These are phyloP conservation scores for Andrena minutula DNA, from an alignment of 2,888 invertebrate species.

Conservation along the genomic window DNA sequence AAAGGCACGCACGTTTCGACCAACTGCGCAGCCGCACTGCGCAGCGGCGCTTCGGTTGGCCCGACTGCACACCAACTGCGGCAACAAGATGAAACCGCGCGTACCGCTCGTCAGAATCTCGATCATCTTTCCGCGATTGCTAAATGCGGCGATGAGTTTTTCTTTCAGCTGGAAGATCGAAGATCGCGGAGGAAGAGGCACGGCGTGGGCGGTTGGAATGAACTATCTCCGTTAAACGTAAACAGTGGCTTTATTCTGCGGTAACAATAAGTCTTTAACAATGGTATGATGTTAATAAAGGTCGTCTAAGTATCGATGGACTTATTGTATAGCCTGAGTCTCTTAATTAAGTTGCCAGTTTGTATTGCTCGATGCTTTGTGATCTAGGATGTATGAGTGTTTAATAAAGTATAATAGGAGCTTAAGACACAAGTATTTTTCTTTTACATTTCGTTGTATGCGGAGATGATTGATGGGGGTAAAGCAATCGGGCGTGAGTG, in stretches of 20 bases:
- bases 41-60: slow-evolving; percentile 44
- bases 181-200: not conserved
- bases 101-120: not conserved
- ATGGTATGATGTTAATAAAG: slow-evolving; percentile 55
- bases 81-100: slow-evolving; percentile 2
- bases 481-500: slow-evolving; percentile 19
- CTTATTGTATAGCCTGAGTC: slow-evolving; percentile 52
- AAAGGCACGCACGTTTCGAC: slow-evolving; percentile 65
- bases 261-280: slow-evolving; percentile 60
- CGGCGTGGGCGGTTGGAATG: slow-evolving; percentile 21
- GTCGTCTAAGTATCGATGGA: slow-evolving; percentile 47
- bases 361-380: slow-evolving; percentile 41
- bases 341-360: slow-evolving; percentile 44
- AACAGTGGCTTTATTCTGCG: slow-evolving; percentile 59
- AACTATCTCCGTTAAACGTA: slow-evolving; percentile 47
- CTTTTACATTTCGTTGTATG: slow-evolving; percentile 47
- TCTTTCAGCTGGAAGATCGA: not conserved
- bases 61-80: slow-evolving; percentile 40
- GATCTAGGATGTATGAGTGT: too few species aligned
- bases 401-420: too few species aligned
- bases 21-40: slow-evolving; percentile 59
- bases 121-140: slow-evolving; percentile 10
- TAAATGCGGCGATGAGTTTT: not conserved
- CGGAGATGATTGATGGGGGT: slow-evolving; percentile 31
- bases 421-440: slow-evolving; percentile 29